A percentile compares a stretch with the other conserved stretches of the same genome.
Evolutionary conservation across 2,888 invertebrate species (phyloP).

Genomic region (Cheilosia vulpina): DNA sequence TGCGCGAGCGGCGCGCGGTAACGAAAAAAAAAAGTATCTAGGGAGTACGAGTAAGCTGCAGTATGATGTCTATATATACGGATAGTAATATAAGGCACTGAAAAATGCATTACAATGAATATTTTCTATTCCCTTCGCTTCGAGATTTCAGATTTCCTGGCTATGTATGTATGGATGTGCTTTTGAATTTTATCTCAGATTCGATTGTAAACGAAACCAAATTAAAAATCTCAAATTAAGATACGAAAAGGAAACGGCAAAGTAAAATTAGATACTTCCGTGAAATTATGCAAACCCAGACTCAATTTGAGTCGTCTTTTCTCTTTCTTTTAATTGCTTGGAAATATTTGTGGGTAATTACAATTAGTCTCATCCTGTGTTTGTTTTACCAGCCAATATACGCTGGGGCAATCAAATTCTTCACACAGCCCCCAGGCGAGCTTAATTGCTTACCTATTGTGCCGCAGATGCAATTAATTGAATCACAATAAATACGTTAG

Average conservation of each 20-base stretch:
- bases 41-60: slow-evolving; percentile 3
- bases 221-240: slow-evolving; percentile 68
- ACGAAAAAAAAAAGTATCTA: slow-evolving; percentile 23
- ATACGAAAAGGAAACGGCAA: slow-evolving; percentile 31
- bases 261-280: slow-evolving; percentile 69
- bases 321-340: slow-evolving; percentile 60
- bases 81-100: neutral
- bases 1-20: neutral
- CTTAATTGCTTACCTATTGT: slow-evolving; percentile 73
- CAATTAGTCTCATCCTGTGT: slow-evolving; percentile 73
- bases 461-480: slow-evolving; percentile 72
- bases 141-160: slow-evolving; percentile 15
- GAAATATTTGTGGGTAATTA: slow-evolving; percentile 68
- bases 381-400: slow-evolving; percentile 48
- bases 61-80: neutral
- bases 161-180: neutral
- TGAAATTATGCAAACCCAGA: slow-evolving; percentile 70
- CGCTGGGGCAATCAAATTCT: slow-evolving; percentile 61
- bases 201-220: slow-evolving; percentile 61
- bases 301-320: slow-evolving; percentile 37
- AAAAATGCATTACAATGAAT: slow-evolving; percentile 51
- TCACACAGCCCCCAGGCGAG: slow-evolving; percentile 61
- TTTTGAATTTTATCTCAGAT: slow-evolving; percentile 55
- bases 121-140: slow-evolving; percentile 12
- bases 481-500: slow-evolving; percentile 62